Conservation (phyloP, 2,797 vertebrate genomes). For the Sebastiscus tertius region DNA sequence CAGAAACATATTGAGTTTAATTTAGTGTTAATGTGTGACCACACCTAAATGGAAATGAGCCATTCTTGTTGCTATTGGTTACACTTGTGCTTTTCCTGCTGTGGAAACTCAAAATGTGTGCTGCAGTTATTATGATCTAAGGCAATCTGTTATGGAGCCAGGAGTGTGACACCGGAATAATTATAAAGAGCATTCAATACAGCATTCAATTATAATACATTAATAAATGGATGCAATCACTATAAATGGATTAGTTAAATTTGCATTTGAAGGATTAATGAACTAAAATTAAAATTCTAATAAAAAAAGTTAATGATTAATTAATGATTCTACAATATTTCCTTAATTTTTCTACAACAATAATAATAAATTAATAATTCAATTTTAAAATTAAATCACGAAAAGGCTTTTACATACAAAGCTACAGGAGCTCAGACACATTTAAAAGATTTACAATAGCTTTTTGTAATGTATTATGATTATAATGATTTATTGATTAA, state of each 20-base stretch:
- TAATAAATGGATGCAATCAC: not conserved
- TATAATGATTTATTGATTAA: not conserved
- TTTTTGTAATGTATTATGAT: not conserved
- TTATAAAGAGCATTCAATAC: not conserved
- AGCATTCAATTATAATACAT: not conserved
- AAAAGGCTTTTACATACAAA: not conserved
- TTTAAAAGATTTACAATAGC: not conserved
- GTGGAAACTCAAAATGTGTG: not conserved
- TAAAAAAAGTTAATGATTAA: not conserved
- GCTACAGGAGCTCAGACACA: not conserved
- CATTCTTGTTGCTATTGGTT: not conserved
- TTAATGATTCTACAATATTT: not conserved
- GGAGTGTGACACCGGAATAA: not conserved
- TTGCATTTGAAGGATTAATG: not conserved
- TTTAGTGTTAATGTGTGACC: too few species aligned
- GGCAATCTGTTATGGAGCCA: not conserved
- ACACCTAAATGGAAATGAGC: not conserved
- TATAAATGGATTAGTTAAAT: not conserved
- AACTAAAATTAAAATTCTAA: not conserved
- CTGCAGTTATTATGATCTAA: not conserved
- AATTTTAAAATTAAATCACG: not conserved
- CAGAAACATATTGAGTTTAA: too few species aligned
- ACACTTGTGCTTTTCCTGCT: not conserved
- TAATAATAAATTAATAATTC: not conserved
- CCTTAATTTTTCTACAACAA: not conserved